Base-by-base conservation (phyloP, 2,888 invertebrate genomes). In the Metopia argyrocephala region DNA sequence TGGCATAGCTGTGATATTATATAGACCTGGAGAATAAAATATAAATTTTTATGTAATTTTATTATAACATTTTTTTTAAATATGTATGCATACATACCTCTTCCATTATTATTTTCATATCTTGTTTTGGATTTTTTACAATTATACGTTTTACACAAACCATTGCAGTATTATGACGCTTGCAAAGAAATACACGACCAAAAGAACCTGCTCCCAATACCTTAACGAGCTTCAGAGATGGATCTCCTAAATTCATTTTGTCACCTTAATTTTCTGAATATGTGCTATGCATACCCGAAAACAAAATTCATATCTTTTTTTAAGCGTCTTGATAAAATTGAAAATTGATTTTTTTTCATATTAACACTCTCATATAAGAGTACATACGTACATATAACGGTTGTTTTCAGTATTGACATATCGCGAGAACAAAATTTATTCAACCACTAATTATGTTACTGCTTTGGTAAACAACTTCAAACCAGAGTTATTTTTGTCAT, bases 1-100 rank as follows among this genome's bases (percentile, higher is more conserved):
- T 90, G 90, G 1, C 86, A 86, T 2, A 90, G 80, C 76, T 90
- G 89, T 0, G 89, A 89, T 27, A 90, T 86, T 1, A 90, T 90
- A 74, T 89, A 89, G 3, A 89, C 85, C 87, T 87, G 48, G 38
- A 52, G 21, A n/a, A 46, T 9, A 25, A 27, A 31, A 28, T n/a
- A 20, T 15, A 3, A 31, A 45, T 46, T 12, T 21, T 25, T 57
- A 4, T 54, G 5, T 5, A n/a, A 15, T 9, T 12, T 1, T 48
- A 48, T 52, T n/a, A 50, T 15, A 5, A 62, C 48, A 12, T 3
- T 27, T n/a, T 57, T 6, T 20, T 28, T 75, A 52, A 27, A 18
- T 27, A 1, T 27, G 12, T 9, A 45, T n/a, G n/a, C n/a, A n/a
- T n/a, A 62, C 64, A 57, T 81, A 86, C 88, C 86, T 89, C 89